Percentiles rank a stretch among this genome's conserved stretches.
These are phyloP conservation scores for Thelaira solivaga DNA, from an alignment of 2,888 invertebrate genomes.

Conservation along the genomic window DNA sequence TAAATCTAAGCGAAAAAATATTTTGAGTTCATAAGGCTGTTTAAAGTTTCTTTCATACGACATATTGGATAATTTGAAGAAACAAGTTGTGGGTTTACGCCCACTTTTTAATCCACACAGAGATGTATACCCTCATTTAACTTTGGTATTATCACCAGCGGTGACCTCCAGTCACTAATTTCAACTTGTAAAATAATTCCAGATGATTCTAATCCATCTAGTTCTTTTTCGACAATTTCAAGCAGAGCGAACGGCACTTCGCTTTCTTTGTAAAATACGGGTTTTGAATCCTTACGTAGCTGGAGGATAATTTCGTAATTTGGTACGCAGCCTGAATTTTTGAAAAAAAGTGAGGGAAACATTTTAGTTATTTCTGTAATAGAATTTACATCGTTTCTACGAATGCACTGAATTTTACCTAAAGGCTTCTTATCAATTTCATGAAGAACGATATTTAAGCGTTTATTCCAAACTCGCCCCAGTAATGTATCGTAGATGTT, in stretches of 20 bases:
- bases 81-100: no score
- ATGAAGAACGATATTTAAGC: constrained; percentile 37
- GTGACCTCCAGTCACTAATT: constrained; percentile 42
- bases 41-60: constrained; percentile 52
- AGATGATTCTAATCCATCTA: constrained; percentile 34
- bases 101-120: no score
- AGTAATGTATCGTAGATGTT: constrained; percentile 34
- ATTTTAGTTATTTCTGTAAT: constrained; percentile 29
- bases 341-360: constrained; percentile 26
- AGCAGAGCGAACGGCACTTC: constrained; percentile 48
- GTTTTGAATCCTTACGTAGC: constrained; percentile 34
- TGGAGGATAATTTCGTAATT: constrained; percentile 25
- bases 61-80: constrained; percentile 45
- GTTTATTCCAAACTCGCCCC: constrained; percentile 43
- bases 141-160: constrained; percentile 54
- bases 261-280: constrained; percentile 46
- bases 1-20: constrained; percentile 50
- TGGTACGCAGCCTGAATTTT: constrained; percentile 49
- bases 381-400: not conserved
- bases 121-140: constrained; percentile 41
- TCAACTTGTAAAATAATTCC: constrained; percentile 41
- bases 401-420: not conserved
- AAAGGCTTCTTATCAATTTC: constrained; percentile 6
- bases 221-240: constrained; percentile 39
- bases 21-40: constrained; percentile 30